These are phyloP conservation scores for Drosophila koepferae DNA, from an alignment of 2,888 invertebrate species.

Conservation along the genomic window DNA sequence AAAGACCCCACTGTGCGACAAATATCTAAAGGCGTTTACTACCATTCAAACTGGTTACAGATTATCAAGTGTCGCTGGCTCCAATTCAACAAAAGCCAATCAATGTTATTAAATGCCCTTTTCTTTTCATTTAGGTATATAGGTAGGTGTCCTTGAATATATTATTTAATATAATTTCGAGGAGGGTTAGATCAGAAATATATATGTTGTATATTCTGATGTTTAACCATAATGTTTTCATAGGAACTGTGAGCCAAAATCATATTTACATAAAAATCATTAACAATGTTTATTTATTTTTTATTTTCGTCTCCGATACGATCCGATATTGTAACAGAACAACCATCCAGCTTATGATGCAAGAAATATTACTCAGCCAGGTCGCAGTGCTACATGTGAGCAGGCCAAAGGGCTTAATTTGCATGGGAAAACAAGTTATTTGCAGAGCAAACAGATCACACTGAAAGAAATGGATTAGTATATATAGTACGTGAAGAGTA, in stretches of 20 bases:
- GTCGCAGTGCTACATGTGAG: constrained; percentile 19
- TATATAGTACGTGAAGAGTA: background rate
- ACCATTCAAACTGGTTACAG: too few relatives aligned
- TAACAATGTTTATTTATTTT: background rate
- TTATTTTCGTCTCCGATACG: background rate
- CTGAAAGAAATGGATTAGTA: constrained; percentile 36
- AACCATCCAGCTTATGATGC: constrained; percentile 38
- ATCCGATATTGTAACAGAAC: constrained; percentile 41
- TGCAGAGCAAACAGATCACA: constrained; percentile 41
- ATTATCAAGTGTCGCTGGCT: background rate
- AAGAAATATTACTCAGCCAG: constrained; percentile 37
- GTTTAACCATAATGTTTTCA: too few relatives aligned
- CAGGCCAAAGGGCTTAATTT: constrained; percentile 32
- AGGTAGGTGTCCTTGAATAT: background rate
- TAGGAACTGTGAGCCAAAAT: background rate
- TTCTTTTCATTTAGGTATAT: background rate
- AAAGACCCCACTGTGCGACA: background rate
- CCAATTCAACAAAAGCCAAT: background rate
- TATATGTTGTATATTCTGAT: too few relatives aligned
- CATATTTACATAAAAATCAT: background rate
- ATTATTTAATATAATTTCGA: too few relatives aligned
- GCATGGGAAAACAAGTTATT: constrained; percentile 29
- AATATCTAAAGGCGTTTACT: background rate
- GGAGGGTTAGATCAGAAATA: too few relatives aligned
- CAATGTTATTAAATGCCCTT: background rate